Evolutionary conservation across 2,888 invertebrate genomes (phyloP).

Genomic region (Zootermopsis nevadensis): DNA sequence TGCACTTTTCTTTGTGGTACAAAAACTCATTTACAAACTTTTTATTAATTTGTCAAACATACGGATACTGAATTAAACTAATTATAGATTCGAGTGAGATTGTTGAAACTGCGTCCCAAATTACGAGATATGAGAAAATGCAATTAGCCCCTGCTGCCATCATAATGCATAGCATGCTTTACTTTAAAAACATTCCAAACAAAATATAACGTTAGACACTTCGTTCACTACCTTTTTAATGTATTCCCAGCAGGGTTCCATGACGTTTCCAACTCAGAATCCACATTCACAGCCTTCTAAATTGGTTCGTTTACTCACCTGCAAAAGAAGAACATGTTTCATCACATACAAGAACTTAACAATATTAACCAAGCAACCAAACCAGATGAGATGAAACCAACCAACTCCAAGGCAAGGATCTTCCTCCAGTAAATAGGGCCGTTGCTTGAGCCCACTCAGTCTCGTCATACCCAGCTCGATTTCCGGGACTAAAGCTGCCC

Average conservation of each 20-base stretch:
- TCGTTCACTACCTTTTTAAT: not conserved
- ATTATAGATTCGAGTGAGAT: constrained; percentile 7
- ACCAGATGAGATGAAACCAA: too few relatives aligned
- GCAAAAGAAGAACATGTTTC: not conserved
- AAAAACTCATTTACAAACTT: constrained; percentile 23
- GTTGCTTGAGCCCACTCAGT: too few relatives aligned
- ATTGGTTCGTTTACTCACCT: not conserved
- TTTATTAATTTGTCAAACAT: constrained; percentile 26
- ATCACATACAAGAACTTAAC: too few relatives aligned
- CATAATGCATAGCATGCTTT: not conserved
- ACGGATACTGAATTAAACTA: constrained; percentile 23
- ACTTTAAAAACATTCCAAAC: not conserved
- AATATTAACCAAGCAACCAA: too few relatives aligned
- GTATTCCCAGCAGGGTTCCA: not conserved
- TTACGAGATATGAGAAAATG: constrained; percentile 15
- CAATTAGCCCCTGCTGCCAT: not conserved
- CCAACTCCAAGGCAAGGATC: too few relatives aligned
- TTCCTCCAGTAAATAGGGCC: too few relatives aligned
- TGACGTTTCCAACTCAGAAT: not conserved
- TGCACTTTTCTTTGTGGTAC: not conserved
- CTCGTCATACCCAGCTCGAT: too few relatives aligned
- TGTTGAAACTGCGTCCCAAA: not conserved
- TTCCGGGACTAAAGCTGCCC: too few relatives aligned
- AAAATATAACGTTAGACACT: not conserved
- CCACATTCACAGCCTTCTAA: not conserved